Percentiles rank a stretch among this genome's conserved stretches.
Conservation (phyloP, 2,888 invertebrate species). For the Cheilosia pagana region DNA sequence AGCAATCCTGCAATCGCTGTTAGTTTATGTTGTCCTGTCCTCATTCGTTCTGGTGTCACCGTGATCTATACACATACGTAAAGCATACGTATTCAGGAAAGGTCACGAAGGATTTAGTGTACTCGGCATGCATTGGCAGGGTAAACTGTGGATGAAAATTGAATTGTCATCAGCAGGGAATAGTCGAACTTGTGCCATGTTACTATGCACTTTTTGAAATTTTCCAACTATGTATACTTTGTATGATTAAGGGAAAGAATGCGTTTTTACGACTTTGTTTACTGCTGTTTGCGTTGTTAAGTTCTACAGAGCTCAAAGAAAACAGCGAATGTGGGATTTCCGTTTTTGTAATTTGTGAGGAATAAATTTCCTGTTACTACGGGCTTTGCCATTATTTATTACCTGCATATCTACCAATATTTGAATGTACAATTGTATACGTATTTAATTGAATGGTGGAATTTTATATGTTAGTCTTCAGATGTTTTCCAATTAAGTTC, state of each 20-base stretch:
- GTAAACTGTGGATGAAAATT: conserved; percentile 55
- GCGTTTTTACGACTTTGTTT: conserved; percentile 1
- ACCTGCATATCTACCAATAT: too few species aligned
- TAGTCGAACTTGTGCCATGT: background rate
- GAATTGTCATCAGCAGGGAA: conserved; percentile 43
- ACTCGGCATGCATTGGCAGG: conserved; percentile 14
- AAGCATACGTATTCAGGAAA: too few species aligned
- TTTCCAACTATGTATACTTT: background rate
- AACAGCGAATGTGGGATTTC: too few species aligned
- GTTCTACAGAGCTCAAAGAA: background rate
- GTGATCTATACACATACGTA: conserved; percentile 3
- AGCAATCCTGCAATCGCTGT: conserved; percentile 19
- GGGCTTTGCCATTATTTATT: too few species aligned
- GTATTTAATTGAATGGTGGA: too few species aligned
- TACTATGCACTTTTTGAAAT: conserved; percentile 4
- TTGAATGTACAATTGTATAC: too few species aligned
- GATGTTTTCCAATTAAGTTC: too few species aligned
- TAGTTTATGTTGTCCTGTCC: conserved; percentile 28
- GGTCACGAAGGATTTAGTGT: background rate
- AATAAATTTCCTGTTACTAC: too few species aligned
- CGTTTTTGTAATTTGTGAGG: too few species aligned
- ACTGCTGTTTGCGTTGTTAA: background rate
- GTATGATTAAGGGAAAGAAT: background rate
- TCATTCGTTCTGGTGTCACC: conserved; percentile 36
- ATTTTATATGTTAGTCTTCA: too few species aligned